Percentiles rank a stretch among this genome's conserved stretches.
Conservation (phyloP, 1,140 invertebrate species). For the Ceratina japonica region DNA sequence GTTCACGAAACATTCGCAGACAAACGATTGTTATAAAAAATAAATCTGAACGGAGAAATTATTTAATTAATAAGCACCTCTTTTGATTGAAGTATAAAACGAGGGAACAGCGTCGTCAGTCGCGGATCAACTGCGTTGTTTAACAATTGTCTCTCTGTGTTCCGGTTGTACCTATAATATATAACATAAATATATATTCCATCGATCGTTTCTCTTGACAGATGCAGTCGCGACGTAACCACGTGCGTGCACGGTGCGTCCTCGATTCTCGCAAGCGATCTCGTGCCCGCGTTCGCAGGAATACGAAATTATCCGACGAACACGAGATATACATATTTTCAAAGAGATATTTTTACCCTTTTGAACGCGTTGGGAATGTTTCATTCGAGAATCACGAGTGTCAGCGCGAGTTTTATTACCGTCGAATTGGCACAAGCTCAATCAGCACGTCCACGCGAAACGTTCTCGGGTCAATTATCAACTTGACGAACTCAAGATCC, state of each 20-base stretch:
- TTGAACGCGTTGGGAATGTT: too few relatives aligned
- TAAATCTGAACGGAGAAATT: too few relatives aligned
- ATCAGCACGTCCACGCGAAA: neutral
- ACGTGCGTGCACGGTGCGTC: conserved; percentile 37
- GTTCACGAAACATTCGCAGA: too few relatives aligned
- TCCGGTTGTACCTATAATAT: conserved; percentile 45
- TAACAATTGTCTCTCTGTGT: conserved; percentile 64
- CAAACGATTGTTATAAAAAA: too few relatives aligned
- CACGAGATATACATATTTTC: neutral
- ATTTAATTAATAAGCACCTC: neutral
- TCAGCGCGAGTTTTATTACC: neutral
- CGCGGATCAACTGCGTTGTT: conserved; percentile 50
- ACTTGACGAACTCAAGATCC: neutral
- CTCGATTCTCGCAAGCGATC: neutral
- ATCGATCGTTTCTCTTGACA: conserved; percentile 58
- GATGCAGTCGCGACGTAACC: conserved; percentile 34
- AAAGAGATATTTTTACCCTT: too few relatives aligned
- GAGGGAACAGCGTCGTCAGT: too few relatives aligned
- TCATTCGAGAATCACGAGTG: neutral
- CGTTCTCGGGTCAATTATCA: neutral
- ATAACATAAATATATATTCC: conserved; percentile 55
- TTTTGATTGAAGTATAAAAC: neutral
- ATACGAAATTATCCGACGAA: neutral
- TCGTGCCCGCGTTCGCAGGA: neutral
- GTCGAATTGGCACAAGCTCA: neutral